Base-by-base conservation (phyloP, 2,797 vertebrate genomes). In the Etheostoma perlongum region DNA sequence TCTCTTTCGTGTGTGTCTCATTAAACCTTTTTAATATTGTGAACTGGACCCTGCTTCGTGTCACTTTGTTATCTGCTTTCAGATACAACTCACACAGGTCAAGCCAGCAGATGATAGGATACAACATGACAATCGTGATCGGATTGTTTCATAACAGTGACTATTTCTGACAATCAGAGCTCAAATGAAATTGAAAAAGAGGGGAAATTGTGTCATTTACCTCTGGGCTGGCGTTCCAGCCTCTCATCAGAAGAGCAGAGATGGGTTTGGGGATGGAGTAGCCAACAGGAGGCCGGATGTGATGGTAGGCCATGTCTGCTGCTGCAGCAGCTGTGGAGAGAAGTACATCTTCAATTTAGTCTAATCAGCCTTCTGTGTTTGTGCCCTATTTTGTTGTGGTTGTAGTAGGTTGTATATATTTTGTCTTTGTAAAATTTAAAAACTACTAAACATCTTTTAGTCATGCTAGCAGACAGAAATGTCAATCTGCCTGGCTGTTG, bases 221-320 rank as follows among this genome's bases (percentile, higher is more conserved):
- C 95, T 98, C 97, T 1, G 97, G 97, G 85, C 96, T 96, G 25
- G 94, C 92, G 1, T 98, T 98, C 97, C 97, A 98, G 88, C 97
- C 97, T 86, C 96, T 95, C 92, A 98, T 97, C 79, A 99, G 93
- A 78, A 99, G 89, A 0, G 96, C 92, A 0, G 97, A 97, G 88
- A 96, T 94, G 62, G 92, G 94, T 92, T 95, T 95, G 42, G 95
- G 95, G 84, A 99, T 97, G 76, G 97, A 98, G 90, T 98, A 98
- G 5, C 98, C 98, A 8, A 99, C 93, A 13, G 97, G 98, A 0
- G 97, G 98, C 47, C 97, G 92, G 88, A 98, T 95, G 76, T 97
- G 97, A 88, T 98, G 97, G 77, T 98, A 99, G 0, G 97, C 98
- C 98, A 98, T 98, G 92, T 99, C 98, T 0, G 98, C 98, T 0